phyloP scores from a whole-genome alignment of 2,113 vertebrate genomes.

The Seriola dumerili region DNA sequence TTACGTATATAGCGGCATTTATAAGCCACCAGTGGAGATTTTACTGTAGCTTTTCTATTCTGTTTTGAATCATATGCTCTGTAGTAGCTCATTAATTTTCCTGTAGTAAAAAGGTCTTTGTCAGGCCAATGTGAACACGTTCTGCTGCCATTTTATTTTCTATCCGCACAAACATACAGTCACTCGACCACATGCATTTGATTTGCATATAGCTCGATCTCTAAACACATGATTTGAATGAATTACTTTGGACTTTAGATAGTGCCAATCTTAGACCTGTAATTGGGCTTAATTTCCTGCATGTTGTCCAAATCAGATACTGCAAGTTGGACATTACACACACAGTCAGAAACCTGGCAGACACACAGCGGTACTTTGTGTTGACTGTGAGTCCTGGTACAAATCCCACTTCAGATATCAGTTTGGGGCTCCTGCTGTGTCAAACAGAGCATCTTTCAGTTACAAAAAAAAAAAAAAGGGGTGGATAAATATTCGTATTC shows the following conservation, averaged over 20 bases:
- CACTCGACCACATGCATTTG: conserved; percentile 18
- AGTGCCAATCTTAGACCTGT: conserved; percentile 18
- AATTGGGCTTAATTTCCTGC: conserved; percentile 59
- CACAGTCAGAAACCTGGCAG: conserved; percentile 61
- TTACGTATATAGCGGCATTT: conserved; percentile 61
- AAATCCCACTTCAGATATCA: conserved; percentile 49
- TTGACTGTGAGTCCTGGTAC: conserved; percentile 16
- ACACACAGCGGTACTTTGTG: conserved; percentile 65
- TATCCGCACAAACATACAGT: not conserved
- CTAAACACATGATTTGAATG: conserved; percentile 40
- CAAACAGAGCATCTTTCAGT: conserved; percentile 18
- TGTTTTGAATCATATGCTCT: conserved; percentile 54
- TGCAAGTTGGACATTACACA: conserved; percentile 42
- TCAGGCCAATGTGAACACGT: conserved; percentile 26
- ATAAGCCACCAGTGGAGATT: conserved; percentile 61
- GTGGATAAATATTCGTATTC: not conserved
- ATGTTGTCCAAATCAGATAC: conserved; percentile 68
- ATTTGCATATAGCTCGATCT: conserved; percentile 45
- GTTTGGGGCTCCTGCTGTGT: conserved; percentile 20
- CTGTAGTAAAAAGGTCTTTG: conserved; percentile 50
- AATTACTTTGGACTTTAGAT: conserved; percentile 35
- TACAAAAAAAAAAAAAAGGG: conserved; percentile 7
- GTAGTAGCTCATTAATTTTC: conserved; percentile 50
- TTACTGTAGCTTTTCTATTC: conserved; percentile 54
- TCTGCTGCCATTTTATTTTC: conserved; percentile 6